phyloP scores from a whole-genome alignment of 64 coral and sea anemone genomes.

The Stylophora pistillata region DNA sequence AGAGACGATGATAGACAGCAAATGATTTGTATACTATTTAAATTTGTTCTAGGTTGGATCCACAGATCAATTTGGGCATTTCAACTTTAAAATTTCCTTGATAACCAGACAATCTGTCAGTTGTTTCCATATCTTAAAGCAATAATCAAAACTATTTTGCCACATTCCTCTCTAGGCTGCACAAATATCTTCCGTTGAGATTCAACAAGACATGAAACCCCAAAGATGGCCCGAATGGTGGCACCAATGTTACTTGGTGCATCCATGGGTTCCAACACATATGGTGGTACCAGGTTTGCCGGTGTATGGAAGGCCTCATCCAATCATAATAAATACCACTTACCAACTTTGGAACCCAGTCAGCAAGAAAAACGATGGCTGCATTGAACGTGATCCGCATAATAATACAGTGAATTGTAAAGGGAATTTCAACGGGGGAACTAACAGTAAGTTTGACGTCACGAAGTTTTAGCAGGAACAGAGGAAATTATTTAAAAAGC shows the following conservation, averaged over 20 bases:
- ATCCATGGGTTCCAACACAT: neutral
- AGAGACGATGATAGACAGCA: no score
- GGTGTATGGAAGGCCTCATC: neutral
- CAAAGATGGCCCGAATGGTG: neutral
- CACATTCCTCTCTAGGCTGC: neutral
- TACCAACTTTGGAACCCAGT: conserved; percentile 2
- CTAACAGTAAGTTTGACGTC: neutral
- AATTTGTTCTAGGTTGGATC: no score
- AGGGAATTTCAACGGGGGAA: neutral
- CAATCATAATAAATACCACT: neutral
- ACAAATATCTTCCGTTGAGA: neutral
- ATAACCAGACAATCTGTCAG: no score
- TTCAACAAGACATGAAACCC: neutral
- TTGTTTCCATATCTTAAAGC: neutral
- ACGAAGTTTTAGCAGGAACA: no score
- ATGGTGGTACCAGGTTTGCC: neutral
- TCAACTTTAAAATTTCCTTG: no score
- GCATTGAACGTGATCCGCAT: neutral
- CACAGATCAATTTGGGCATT: no score
- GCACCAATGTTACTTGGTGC: neutral
- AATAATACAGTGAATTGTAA: neutral
- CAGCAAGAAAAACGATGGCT: neutral
- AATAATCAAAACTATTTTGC: neutral
- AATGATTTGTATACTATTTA: no score
- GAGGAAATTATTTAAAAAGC: no score